Conservation (phyloP, 1,140 invertebrate species). For the Drusus annulatus region DNA sequence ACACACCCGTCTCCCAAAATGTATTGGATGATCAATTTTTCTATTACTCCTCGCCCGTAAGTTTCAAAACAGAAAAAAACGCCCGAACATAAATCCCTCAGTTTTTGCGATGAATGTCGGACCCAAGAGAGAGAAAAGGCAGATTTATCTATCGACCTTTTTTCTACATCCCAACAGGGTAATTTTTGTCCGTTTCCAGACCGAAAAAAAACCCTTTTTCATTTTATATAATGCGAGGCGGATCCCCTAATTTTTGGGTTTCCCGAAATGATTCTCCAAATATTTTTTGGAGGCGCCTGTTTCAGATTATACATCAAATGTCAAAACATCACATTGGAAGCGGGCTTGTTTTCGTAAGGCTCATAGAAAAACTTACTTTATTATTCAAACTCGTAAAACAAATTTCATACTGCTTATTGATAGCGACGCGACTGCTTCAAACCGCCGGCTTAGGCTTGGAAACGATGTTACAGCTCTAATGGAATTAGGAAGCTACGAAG, state of each 20-base stretch:
- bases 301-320: too few relatives aligned
- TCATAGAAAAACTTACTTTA: background rate
- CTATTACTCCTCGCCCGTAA: background rate
- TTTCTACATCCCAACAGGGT: conserved; percentile 11
- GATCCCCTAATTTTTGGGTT: background rate
- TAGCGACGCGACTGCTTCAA: too few relatives aligned
- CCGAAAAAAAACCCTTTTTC: conserved; percentile 6
- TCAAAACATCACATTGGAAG: background rate
- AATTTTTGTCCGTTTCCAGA: too few relatives aligned
- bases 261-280: background rate
- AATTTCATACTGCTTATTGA: background rate
- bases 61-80: background rate
- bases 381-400: background rate
- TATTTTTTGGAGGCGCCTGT: too few relatives aligned
- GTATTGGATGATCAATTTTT: background rate
- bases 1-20: background rate
- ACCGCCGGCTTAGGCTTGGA: too few relatives aligned
- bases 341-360: background rate
- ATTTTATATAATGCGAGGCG: background rate
- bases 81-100: conserved; percentile 2
- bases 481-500: too few relatives aligned
- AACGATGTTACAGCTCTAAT: too few relatives aligned
- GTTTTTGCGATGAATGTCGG: conserved; percentile 1
- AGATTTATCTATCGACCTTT: conserved; percentile 13
- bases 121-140: background rate